These are phyloP conservation scores for Chamaetylas fuelleborni DNA, from an alignment of 2,113 vertebrate species.

Conservation along the genomic window DNA sequence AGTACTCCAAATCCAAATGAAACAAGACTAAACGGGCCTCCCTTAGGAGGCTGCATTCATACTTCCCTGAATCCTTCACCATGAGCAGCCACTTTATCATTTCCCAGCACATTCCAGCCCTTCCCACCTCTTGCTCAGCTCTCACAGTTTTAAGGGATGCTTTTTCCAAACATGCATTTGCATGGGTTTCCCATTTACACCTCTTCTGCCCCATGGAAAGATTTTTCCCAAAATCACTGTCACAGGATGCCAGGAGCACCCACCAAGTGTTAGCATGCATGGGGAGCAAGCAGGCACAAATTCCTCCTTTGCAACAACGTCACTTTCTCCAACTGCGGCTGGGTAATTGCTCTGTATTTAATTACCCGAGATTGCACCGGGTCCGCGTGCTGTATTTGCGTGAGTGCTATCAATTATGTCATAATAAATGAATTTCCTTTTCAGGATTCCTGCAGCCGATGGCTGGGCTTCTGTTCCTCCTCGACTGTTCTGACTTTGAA, in stretches of 20 bases:
- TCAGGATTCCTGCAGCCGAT: constrained; percentile 75
- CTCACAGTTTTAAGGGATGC: neutral
- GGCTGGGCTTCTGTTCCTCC: constrained; percentile 72
- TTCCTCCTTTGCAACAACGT: constrained; percentile 40
- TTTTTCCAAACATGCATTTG: neutral
- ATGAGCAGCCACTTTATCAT: neutral
- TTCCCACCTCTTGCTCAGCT: neutral
- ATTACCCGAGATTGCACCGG: constrained; percentile 60
- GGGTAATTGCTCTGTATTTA: constrained; percentile 64
- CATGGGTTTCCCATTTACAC: neutral
- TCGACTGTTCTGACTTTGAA: constrained; percentile 88
- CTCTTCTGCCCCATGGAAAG: neutral
- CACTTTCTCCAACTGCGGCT: neutral
- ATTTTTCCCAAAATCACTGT: neutral
- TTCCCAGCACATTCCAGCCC: neutral
- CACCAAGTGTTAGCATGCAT: neutral
- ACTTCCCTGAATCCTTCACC: neutral
- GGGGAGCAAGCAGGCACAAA: constrained; percentile 13
- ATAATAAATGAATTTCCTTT: constrained; percentile 86
- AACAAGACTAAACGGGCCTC: neutral
- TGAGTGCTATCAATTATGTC: constrained; percentile 79
- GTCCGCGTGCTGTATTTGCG: constrained; percentile 42
- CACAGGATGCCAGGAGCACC: neutral
- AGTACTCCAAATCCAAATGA: neutral
- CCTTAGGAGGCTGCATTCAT: accelerated